A percentile compares a stretch with the other conserved stretches of the same genome.
phyloP scores from a whole-genome alignment of 2,888 invertebrate species.

The Pemphredon lugubris region DNA sequence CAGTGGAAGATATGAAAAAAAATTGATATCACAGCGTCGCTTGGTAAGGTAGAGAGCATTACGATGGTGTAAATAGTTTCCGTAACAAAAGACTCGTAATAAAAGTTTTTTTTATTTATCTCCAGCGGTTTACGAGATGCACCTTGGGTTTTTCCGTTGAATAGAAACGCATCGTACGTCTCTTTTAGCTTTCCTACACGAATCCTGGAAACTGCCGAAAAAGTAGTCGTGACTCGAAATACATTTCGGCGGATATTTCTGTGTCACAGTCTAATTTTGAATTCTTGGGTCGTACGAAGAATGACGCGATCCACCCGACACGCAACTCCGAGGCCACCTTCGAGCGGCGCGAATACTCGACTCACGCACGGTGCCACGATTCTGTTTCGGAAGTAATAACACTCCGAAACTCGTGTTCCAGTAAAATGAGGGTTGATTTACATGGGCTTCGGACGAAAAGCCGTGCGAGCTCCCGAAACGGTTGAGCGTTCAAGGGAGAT shows the following conservation, averaged over 20 bases:
- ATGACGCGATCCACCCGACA: conserved; percentile 30
- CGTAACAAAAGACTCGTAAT: too few relatives aligned
- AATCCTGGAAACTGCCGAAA: not conserved
- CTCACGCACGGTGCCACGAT: conserved; percentile 18
- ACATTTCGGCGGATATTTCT: not conserved
- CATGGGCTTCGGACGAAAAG: not conserved
- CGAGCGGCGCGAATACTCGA: conserved; percentile 12
- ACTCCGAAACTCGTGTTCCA: conserved; percentile 28
- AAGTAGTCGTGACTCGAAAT: not conserved
- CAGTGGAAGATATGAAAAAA: too few relatives aligned
- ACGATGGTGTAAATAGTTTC: too few relatives aligned
- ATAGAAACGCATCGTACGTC: too few relatives aligned
- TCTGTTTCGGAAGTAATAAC: conserved; percentile 56
- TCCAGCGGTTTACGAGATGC: too few relatives aligned
- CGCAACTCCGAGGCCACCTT: conserved; percentile 32
- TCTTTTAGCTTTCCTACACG: not conserved
- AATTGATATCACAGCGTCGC: too few relatives aligned
- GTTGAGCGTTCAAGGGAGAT: conserved; percentile 11
- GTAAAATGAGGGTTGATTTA: conserved; percentile 4
- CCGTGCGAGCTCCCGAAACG: conserved; percentile 8
- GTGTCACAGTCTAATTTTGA: conserved; percentile 39
- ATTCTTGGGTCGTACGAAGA: conserved; percentile 17
- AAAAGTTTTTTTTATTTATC: too few relatives aligned
- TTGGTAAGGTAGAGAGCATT: too few relatives aligned
- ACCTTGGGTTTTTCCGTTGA: too few relatives aligned